Evolutionary conservation across 2,888 invertebrate species (phyloP), one percentile per base, ranked within the genome.

Genomic region (Ormyrus labotus): DNA sequence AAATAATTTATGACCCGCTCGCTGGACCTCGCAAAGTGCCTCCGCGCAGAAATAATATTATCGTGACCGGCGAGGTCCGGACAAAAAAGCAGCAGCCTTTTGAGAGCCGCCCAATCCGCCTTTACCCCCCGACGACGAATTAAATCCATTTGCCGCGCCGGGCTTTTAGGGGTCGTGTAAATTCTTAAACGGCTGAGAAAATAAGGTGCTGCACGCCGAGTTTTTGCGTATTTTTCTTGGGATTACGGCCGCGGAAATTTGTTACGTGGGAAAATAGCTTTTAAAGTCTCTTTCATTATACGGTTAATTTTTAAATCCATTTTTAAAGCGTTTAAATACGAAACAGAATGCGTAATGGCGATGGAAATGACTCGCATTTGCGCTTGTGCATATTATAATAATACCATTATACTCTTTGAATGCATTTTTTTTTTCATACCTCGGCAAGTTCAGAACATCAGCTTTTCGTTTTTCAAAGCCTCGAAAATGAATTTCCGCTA

Each of bases 1-100:
- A 58, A 78, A 78, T 78, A 71, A 71, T 78, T 78, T 58, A 78
- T 71, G 61, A 50, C 34, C 10, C 19, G 19, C 19, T 19, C 19
- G 19, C 19, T 19, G 19, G 19, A 19, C 19, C 19, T 19, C 48
- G 61, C 50, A 13, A 65, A 50, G 60, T 72, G 63, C 60, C 34
- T 11, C 11, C 19, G 34, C 61, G 47, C 48, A 34, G 19, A 60
- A 53, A 58, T 55, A 58, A 57, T 50, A 50, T 74, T 57, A 48
- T 74, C 60, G 60, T 53, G 72, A 47, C n/a, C 57, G 47, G 45
- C 47, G 19, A 47, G 7, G 51, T n/a, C 11, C 6, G 65, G 9
- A 13, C 13, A 13, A 19, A 19, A 19, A 19, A 19, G 19, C 19
- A 19, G 19, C 19, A 19, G 19, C 19, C 19, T 19, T 19, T 19